Evolutionary conservation across 2,797 vertebrate species (phyloP).

Genomic region (Discoglossus pictus): DNA sequence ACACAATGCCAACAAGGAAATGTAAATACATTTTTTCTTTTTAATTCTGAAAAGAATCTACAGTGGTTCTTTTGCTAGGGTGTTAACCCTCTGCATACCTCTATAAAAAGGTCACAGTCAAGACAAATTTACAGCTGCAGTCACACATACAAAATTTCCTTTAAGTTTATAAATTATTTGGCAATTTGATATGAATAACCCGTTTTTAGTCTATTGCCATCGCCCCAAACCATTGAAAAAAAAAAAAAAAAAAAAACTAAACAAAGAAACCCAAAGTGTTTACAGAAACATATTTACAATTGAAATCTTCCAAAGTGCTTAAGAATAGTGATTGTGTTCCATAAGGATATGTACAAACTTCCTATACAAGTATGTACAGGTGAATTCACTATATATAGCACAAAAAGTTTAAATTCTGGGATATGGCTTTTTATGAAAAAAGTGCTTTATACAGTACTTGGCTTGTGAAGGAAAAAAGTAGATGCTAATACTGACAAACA

Average conservation of each 20-base stretch:
- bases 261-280: conserved; percentile 68
- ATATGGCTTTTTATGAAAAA: conserved; percentile 80
- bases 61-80: conserved; percentile 67
- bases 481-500: conserved; percentile 24
- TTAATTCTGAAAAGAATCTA: conserved; percentile 67
- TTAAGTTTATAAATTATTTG: conserved; percentile 90
- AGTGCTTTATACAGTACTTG: conserved; percentile 72
- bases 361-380: conserved; percentile 83
- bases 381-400: conserved; percentile 67
- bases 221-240: conserved; percentile 88
- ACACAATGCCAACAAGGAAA: background rate
- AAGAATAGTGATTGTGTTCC: conserved; percentile 83
- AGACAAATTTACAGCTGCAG: conserved; percentile 61
- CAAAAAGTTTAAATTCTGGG: conserved; percentile 68
- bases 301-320: conserved; percentile 94
- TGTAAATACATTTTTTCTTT: conserved; percentile 57
- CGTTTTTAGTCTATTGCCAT: conserved; percentile 86
- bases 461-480: conserved; percentile 57
- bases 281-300: conserved; percentile 91
- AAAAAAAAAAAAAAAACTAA: conserved; percentile 77
- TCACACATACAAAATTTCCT: conserved; percentile 83
- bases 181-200: conserved; percentile 87
- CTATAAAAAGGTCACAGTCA: conserved; percentile 59
- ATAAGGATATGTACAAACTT: conserved; percentile 84
- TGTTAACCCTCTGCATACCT: conserved; percentile 61